These are phyloP conservation scores for Crocidura indochinensis DNA, from an alignment of 2,797 vertebrate species.

Conservation along the genomic window DNA sequence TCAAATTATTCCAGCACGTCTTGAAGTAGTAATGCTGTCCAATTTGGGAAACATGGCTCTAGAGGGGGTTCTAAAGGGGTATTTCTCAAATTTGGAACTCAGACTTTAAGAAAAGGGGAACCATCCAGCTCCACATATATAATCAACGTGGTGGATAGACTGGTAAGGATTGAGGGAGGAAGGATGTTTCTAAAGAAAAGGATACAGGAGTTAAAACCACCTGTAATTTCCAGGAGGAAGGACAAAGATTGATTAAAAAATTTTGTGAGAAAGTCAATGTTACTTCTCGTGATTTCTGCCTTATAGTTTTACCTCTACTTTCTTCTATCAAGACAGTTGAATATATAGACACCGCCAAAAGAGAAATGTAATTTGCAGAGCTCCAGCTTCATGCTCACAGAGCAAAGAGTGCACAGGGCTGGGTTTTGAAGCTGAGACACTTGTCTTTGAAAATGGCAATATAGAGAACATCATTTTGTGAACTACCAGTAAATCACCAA, in stretches of 20 bases:
- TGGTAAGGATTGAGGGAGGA: neutral
- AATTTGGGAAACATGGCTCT: too few relatives aligned
- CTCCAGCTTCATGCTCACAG: neutral
- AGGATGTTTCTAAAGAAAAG: neutral
- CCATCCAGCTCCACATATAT: neutral
- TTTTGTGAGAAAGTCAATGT: neutral
- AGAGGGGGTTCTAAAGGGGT: neutral
- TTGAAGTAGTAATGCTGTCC: too few relatives aligned
- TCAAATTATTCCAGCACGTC: too few relatives aligned
- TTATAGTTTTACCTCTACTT: neutral
- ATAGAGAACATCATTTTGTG: slow-evolving; percentile 9
- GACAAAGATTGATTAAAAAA: neutral
- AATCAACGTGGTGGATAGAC: neutral
- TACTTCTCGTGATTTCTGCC: neutral
- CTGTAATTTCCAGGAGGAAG: neutral
- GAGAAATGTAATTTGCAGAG: slow-evolving; percentile 7
- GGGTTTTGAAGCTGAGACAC: neutral
- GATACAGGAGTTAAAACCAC: neutral
- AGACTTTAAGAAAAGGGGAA: neutral
- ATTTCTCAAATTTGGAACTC: neutral
- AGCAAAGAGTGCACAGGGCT: neutral
- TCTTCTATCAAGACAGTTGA: neutral
- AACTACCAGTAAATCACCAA: slow-evolving; percentile 47
- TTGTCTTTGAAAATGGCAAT: slow-evolving; percentile 48
- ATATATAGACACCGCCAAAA: neutral